A percentile compares a stretch with the other conserved stretches of the same genome.
phyloP scores from a whole-genome alignment of 1,140 invertebrate species.

The Dreissena polymorpha region DNA sequence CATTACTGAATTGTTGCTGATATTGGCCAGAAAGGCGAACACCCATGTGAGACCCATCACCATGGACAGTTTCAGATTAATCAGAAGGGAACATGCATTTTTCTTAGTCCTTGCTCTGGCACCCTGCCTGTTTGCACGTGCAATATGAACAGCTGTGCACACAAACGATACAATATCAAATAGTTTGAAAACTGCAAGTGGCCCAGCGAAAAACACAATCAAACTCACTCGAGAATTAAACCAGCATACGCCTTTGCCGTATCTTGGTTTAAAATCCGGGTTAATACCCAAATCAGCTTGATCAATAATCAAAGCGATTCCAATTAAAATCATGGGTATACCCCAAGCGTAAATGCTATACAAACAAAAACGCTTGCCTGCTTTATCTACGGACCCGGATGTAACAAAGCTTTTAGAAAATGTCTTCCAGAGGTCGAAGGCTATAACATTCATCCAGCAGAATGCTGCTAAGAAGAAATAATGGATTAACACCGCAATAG shows the following conservation, averaged over 20 bases:
- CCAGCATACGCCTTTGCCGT: constrained; percentile 79
- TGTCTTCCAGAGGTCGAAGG: constrained; percentile 84
- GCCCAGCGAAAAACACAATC: constrained; percentile 73
- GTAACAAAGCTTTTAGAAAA: constrained; percentile 68
- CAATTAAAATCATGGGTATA: constrained; percentile 79
- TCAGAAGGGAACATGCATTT: constrained; percentile 66
- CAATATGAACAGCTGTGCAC: constrained; percentile 79
- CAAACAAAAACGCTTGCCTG: neutral
- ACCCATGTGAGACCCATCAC: constrained; percentile 77
- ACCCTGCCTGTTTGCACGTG: constrained; percentile 59
- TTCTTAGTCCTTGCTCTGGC: constrained; percentile 41
- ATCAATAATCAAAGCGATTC: constrained; percentile 79
- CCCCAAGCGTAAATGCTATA: constrained; percentile 80
- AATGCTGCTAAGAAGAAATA: constrained; percentile 82
- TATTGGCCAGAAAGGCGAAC: neutral
- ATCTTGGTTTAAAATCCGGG: constrained; percentile 52
- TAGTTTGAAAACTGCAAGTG: constrained; percentile 71
- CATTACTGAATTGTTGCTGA: constrained; percentile 7
- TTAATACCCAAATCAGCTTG: constrained; percentile 46
- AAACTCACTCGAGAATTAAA: constrained; percentile 66
- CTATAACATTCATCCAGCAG: constrained; percentile 82
- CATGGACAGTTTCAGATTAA: constrained; percentile 81
- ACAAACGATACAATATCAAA: constrained; percentile 72
- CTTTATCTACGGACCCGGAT: constrained; percentile 37
- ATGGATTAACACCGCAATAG: constrained; percentile 79